Percentiles rank a stretch among this genome's conserved stretches.
Conservation (phyloP, 2,797 vertebrate genomes). For the Aplochiton taeniatus region DNA sequence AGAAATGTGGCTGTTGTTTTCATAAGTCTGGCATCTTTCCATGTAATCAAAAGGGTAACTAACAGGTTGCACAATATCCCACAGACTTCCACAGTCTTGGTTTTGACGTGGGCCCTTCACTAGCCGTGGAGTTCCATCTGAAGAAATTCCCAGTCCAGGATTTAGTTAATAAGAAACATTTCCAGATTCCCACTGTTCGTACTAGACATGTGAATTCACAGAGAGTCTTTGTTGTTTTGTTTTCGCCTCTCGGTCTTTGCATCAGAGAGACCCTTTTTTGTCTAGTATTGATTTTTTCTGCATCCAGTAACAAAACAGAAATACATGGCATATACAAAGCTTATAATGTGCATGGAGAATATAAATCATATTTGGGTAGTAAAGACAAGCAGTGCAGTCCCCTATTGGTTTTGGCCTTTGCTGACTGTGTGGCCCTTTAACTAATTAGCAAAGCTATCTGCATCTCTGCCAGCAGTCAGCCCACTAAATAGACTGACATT, state of each 20-base stretch:
- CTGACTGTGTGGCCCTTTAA: slow-evolving; percentile 40
- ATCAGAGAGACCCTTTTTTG: slow-evolving; percentile 43
- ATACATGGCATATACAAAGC: slow-evolving; percentile 53
- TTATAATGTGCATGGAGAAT: slow-evolving; percentile 33
- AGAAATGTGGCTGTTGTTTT: slow-evolving; percentile 63
- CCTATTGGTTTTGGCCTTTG: slow-evolving; percentile 16
- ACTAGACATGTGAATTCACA: slow-evolving; percentile 66
- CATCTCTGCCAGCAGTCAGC: slow-evolving; percentile 31
- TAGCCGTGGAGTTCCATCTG: slow-evolving; percentile 43
- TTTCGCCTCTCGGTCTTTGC: slow-evolving; percentile 48
- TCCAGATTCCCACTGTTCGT: slow-evolving; percentile 59
- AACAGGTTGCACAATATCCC: slow-evolving; percentile 74
- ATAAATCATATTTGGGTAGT: slow-evolving; percentile 42
- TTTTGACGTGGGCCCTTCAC: slow-evolving; percentile 49
- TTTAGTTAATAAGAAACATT: slow-evolving; percentile 56
- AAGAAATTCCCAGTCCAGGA: slow-evolving; percentile 41
- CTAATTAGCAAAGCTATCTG: slow-evolving; percentile 20
- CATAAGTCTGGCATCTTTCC: slow-evolving; percentile 77
- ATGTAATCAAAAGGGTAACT: slow-evolving; percentile 69
- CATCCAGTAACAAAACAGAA: slow-evolving; percentile 57
- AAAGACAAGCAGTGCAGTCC: background rate
- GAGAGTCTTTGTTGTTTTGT: slow-evolving; percentile 50
- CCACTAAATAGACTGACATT: slow-evolving; percentile 45
- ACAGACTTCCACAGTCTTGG: slow-evolving; percentile 55
- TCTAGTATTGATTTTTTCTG: slow-evolving; percentile 58